Conservation (phyloP, 92 coral and sea anemone species). For the Heliopora coerulea region DNA sequence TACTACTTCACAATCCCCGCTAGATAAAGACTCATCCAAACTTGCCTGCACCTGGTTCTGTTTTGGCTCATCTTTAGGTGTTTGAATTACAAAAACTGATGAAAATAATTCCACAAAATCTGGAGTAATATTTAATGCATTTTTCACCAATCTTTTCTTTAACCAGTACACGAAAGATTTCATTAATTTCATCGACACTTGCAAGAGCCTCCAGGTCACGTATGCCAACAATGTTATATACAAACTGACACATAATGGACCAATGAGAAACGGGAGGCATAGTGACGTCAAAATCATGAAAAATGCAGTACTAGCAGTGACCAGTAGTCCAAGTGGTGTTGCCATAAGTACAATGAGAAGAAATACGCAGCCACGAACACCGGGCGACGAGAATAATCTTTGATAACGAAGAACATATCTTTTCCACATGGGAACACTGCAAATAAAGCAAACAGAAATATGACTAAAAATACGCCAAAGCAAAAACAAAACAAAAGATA, state of each 20-base stretch:
- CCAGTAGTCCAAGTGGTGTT: slow-evolving; percentile 14
- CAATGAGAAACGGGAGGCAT: neutral
- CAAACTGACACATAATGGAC: slow-evolving; percentile 15
- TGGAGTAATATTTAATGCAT: neutral
- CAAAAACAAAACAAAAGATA: neutral
- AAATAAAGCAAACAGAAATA: neutral
- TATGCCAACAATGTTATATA: slow-evolving; percentile 21
- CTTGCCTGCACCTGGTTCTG: slow-evolving; percentile 1
- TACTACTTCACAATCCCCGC: neutral
- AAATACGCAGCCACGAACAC: neutral
- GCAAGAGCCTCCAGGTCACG: neutral
- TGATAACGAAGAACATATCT: neutral
- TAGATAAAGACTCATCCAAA: neutral
- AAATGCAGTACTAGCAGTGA: neutral
- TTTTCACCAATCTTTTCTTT: neutral
- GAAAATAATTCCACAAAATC: neutral
- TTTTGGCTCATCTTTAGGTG: neutral
- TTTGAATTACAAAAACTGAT: neutral
- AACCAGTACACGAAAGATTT: neutral
- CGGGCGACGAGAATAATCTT: neutral
- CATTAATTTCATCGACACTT: neutral
- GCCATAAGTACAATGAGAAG: slow-evolving; percentile 7
- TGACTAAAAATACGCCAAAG: neutral
- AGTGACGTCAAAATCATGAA: slow-evolving; percentile 3
- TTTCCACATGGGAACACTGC: neutral